These are phyloP conservation scores for Theocolax elegans DNA, from an alignment of 1,140 invertebrate genomes.

Conservation along the genomic window DNA sequence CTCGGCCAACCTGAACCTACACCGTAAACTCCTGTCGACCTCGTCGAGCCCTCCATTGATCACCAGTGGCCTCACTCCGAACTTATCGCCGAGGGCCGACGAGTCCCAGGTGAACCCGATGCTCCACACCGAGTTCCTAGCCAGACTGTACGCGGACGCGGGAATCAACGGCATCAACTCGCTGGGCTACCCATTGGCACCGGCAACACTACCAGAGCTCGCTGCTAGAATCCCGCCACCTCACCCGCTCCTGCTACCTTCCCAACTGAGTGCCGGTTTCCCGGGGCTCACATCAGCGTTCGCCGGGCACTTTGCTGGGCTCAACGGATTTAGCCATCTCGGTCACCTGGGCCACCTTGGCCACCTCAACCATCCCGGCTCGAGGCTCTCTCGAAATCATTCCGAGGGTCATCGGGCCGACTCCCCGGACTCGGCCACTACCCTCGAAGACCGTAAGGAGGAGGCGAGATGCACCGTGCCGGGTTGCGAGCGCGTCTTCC, in stretches of 20 bases:
- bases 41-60: conserved; percentile 66
- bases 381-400: conserved; percentile 55
- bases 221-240: conserved; percentile 60
- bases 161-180: conserved; percentile 52
- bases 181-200: conserved; percentile 55
- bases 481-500: conserved; percentile 73
- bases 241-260: conserved; percentile 56
- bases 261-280: conserved; percentile 63
- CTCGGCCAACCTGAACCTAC: conserved; percentile 91
- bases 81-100: conserved; percentile 58
- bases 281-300: conserved; percentile 58
- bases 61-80: conserved; percentile 56
- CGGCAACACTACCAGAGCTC: conserved; percentile 53
- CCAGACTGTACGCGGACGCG: conserved; percentile 83
- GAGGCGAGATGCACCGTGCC: conserved; percentile 68
- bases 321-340: conserved; percentile 69
- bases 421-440: conserved; percentile 40
- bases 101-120: conserved; percentile 58
- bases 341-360: conserved; percentile 68
- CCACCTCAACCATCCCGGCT: too few relatives aligned
- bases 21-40: conserved; percentile 87
- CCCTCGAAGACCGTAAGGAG: conserved; percentile 57
- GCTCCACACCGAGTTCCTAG: conserved; percentile 82
- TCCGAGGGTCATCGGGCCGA: conserved; percentile 30
- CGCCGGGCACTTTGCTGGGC: conserved; percentile 67